phyloP scores from a whole-genome alignment of 2,113 vertebrate species.

The Mystacornis crossleyi region DNA sequence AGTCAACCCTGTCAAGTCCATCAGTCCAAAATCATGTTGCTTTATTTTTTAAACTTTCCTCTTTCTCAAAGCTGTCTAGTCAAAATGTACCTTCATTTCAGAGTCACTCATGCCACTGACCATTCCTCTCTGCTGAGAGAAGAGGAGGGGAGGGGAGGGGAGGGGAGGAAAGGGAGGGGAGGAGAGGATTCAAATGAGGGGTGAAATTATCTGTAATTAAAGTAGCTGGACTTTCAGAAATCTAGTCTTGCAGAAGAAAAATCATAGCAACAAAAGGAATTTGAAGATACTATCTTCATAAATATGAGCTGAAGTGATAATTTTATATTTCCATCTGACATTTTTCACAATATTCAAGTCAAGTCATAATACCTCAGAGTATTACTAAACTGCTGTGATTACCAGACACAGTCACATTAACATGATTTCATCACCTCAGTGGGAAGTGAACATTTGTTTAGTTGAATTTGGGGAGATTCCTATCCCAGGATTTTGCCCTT shows the following conservation, averaged over 20 bases:
- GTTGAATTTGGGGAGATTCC: not conserved
- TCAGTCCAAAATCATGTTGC: not conserved
- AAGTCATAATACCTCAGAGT: not conserved
- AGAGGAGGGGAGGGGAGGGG: too few relatives aligned
- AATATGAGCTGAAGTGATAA: not conserved
- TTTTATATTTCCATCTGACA: not conserved
- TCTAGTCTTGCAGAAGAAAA: not conserved
- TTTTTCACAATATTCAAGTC: not conserved
- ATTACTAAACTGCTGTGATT: not conserved
- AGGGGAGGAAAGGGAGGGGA: too few relatives aligned
- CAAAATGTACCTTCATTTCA: not conserved
- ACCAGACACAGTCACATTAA: not conserved
- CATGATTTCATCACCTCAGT: conserved; percentile 9
- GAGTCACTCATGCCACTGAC: not conserved
- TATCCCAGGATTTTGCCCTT: not conserved
- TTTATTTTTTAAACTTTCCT: not conserved
- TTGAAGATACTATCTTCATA: not conserved
- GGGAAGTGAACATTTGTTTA: not conserved
- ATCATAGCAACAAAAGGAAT: not conserved
- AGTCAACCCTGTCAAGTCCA: not conserved
- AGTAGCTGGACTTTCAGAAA: not conserved
- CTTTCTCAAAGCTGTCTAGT: not conserved
- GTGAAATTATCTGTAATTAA: not conserved
- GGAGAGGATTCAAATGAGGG: not conserved
- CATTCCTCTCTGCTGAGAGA: not conserved